Evolutionary conservation across 2,888 invertebrate genomes (phyloP).

Genomic region (Andrena camellia): DNA sequence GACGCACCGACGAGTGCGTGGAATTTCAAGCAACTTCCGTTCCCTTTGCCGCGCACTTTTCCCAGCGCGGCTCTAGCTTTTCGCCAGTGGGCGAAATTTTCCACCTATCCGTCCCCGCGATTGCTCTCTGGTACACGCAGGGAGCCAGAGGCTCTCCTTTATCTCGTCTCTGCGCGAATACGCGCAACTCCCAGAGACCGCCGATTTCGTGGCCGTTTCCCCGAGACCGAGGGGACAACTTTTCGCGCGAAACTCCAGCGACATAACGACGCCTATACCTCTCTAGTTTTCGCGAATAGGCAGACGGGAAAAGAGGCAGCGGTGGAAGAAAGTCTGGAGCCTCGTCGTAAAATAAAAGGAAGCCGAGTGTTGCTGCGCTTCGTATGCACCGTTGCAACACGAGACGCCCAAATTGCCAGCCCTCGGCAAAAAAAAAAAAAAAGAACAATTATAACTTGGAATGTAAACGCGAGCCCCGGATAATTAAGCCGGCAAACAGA

Average conservation of each 20-base stretch:
- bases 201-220: conserved; percentile 48
- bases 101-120: conserved; percentile 30
- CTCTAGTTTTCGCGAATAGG: neutral
- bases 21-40: conserved; percentile 29
- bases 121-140: neutral
- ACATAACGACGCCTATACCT: neutral
- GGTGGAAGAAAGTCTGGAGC: neutral
- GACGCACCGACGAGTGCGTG: neutral
- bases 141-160: conserved; percentile 27
- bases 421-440: neutral
- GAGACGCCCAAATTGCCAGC: neutral
- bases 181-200: neutral
- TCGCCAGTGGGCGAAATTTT: conserved; percentile 36
- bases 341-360: neutral
- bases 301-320: neutral
- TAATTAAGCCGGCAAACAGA: conserved; percentile 39
- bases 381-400: neutral
- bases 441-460: conserved; percentile 27
- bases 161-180: conserved; percentile 18
- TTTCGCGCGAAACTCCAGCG: neutral
- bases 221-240: conserved; percentile 1
- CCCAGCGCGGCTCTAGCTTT: neutral
- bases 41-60: conserved; percentile 31
- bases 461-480: conserved; percentile 21
- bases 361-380: neutral